These are phyloP conservation scores for Globia sparganii DNA, from an alignment of 2,888 invertebrate species.

Conservation along the genomic window DNA sequence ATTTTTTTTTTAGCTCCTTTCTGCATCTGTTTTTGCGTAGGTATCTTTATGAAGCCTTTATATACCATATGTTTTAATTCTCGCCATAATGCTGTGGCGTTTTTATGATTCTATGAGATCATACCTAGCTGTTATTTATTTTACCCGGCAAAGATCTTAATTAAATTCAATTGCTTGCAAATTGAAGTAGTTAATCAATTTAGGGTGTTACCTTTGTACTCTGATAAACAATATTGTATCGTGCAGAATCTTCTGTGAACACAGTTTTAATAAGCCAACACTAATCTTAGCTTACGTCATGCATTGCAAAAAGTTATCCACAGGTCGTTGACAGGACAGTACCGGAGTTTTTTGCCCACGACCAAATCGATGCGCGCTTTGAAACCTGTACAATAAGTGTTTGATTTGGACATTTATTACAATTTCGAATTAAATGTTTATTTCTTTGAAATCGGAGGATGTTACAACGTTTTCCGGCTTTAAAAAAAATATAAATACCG, in stretches of 20 bases:
- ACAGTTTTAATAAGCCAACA: constrained; percentile 19
- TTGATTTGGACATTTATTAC: constrained; percentile 15
- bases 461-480: constrained; percentile 46
- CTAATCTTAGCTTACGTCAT: constrained; percentile 70
- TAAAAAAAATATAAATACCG: constrained; percentile 38
- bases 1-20: no score
- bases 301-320: constrained; percentile 67
- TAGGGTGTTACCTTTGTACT: constrained; percentile 44
- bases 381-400: constrained; percentile 33
- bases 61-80: constrained; percentile 40
- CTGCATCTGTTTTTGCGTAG: no score
- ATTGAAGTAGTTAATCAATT: constrained; percentile 67
- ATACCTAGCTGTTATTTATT: constrained; percentile 61
- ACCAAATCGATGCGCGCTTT: constrained; percentile 34
- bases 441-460: constrained; percentile 56
- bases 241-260: constrained; percentile 8
- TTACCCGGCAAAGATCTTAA: constrained; percentile 67
- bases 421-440: constrained; percentile 20
- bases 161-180: constrained; percentile 74
- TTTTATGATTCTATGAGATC: constrained; percentile 63
- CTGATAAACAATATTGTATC: constrained; percentile 7
- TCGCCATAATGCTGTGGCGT: constrained; percentile 29
- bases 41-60: background rate
- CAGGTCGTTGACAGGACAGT: constrained; percentile 73
- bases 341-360: constrained; percentile 61